phyloP scores from a whole-genome alignment of 2,888 invertebrate species.

The Diaprepes abbreviatus region DNA sequence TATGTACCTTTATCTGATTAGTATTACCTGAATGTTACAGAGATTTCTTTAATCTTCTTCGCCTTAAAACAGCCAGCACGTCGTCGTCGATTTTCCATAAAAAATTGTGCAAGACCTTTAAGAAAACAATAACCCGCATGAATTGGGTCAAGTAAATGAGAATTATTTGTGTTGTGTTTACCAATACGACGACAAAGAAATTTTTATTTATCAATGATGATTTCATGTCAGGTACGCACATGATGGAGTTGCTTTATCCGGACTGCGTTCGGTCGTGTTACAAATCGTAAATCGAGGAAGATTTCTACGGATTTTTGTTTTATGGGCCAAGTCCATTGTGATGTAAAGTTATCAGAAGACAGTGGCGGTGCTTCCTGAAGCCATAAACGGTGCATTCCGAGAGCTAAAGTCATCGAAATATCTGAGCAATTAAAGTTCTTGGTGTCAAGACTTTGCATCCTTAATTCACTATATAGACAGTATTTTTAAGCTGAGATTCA shows the following conservation, averaged over 20 bases:
- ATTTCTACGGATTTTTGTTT: constrained; percentile 29
- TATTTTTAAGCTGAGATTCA: too few species aligned
- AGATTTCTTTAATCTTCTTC: constrained; percentile 8
- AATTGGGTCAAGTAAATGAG: constrained; percentile 61
- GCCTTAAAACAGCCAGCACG: constrained; percentile 25
- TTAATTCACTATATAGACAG: too few species aligned
- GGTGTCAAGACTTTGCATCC: too few species aligned
- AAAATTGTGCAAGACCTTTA: constrained; percentile 58
- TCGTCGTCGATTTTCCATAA: constrained; percentile 50
- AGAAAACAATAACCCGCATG: constrained; percentile 54
- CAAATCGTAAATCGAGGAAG: constrained; percentile 30
- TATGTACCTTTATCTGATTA: too few species aligned
- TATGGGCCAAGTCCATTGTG: constrained; percentile 11
- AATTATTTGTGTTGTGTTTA: constrained; percentile 55
- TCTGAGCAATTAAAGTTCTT: too few species aligned
- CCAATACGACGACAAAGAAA: constrained; percentile 57
- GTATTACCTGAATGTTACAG: background rate
- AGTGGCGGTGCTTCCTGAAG: too few species aligned
- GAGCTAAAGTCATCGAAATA: too few species aligned
- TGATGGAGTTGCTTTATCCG: constrained; percentile 48
- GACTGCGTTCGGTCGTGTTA: constrained; percentile 25
- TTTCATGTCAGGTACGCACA: constrained; percentile 57
- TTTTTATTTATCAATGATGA: constrained; percentile 57
- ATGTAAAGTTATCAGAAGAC: too few species aligned
- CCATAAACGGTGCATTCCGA: too few species aligned